Conservation (phyloP, 2,888 invertebrate species). For the Deroplatys truncata region DNA sequence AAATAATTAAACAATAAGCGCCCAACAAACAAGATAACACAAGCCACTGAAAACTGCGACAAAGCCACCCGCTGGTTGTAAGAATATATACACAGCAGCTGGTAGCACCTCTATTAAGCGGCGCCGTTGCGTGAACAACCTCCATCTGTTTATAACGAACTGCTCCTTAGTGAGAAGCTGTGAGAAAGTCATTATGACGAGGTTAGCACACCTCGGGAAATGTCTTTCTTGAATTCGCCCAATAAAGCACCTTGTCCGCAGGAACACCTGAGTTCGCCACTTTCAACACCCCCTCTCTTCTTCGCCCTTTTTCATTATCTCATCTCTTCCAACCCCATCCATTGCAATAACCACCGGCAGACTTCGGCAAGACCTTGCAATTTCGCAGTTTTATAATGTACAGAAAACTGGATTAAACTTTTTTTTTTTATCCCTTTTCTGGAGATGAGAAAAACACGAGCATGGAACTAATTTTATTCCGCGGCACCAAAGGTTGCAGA, state of each 20-base stretch:
- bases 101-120: too few relatives aligned
- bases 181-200: background rate
- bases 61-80: too few relatives aligned
- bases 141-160: background rate
- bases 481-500: background rate
- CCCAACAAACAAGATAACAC: too few relatives aligned
- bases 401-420: background rate
- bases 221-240: background rate
- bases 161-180: background rate
- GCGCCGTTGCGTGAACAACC: too few relatives aligned
- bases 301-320: background rate
- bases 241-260: background rate
- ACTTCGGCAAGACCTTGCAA: background rate
- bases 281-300: too few relatives aligned
- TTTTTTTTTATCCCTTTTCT: background rate
- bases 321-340: background rate
- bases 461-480: background rate
- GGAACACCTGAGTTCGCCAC: background rate
- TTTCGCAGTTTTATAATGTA: background rate
- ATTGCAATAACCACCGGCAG: background rate
- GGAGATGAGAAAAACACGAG: background rate
- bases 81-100: too few relatives aligned
- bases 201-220: background rate
- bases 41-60: too few relatives aligned
- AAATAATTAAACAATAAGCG: too few relatives aligned